Percentiles rank a stretch among this genome's conserved stretches.
Conservation (phyloP, 2,113 vertebrate species). For the Phylloscopus trochilus region DNA sequence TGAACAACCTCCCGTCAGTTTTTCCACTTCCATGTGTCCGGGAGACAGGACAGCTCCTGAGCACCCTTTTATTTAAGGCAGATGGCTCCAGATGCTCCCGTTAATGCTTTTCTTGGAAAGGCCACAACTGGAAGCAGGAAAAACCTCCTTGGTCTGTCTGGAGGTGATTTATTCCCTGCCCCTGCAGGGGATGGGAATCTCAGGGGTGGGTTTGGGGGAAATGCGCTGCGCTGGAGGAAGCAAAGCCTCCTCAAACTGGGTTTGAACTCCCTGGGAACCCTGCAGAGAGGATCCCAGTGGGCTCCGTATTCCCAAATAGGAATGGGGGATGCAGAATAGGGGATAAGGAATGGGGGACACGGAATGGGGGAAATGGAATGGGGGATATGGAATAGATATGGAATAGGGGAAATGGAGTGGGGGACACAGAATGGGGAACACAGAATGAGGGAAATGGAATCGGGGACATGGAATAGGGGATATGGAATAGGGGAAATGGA, state of each 20-base stretch:
- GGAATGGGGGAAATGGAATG: too few species aligned
- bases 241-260: not conserved
- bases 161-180: not conserved
- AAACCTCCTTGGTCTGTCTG: not conserved
- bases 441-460: too few species aligned
- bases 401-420: too few species aligned
- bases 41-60: not conserved
- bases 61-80: not conserved
- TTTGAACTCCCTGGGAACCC: not conserved
- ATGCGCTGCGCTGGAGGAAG: not conserved
- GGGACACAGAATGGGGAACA: too few species aligned
- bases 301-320: not conserved
- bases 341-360: too few species aligned
- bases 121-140: not conserved
- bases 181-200: not conserved
- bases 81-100: slow-evolving; percentile 8
- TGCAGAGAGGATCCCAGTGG: not conserved
- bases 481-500: too few species aligned
- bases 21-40: not conserved
- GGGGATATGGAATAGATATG: too few species aligned
- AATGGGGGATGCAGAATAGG: too few species aligned
- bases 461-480: too few species aligned
- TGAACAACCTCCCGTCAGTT: not conserved
- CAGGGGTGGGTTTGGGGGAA: not conserved
- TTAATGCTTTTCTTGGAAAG: slow-evolving; percentile 48